Evolutionary conservation across 2,888 invertebrate genomes (phyloP).

Genomic region (Agrotis clavis): DNA sequence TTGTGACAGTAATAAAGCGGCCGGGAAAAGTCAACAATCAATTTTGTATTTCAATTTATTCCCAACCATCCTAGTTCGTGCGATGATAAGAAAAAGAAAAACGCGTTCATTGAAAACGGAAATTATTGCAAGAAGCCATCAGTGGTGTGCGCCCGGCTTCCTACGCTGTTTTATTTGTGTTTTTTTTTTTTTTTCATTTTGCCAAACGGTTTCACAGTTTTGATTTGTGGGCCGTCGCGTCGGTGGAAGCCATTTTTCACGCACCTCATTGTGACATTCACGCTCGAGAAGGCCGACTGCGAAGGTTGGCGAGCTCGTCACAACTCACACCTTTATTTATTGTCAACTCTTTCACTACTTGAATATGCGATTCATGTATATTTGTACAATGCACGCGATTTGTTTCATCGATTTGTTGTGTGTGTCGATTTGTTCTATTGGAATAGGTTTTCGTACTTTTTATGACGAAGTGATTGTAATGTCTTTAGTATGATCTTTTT

Average conservation of each 20-base stretch:
- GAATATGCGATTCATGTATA: constrained; percentile 69
- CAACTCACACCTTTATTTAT: constrained; percentile 77
- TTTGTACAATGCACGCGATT: constrained; percentile 55
- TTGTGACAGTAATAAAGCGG: constrained; percentile 91
- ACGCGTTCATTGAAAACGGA: constrained; percentile 90
- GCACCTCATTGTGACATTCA: constrained; percentile 83
- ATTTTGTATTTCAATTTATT: constrained; percentile 92
- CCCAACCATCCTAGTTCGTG: constrained; percentile 90
- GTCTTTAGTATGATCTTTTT: not conserved
- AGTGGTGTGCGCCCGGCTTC: constrained; percentile 86
- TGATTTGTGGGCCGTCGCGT: constrained; percentile 85
- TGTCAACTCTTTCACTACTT: constrained; percentile 64
- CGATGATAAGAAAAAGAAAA: constrained; percentile 91
- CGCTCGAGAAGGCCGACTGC: constrained; percentile 74
- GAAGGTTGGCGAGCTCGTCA: constrained; percentile 75
- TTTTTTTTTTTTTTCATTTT: constrained; percentile 75
- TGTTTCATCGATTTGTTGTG: constrained; percentile 50
- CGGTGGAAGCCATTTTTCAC: constrained; percentile 83
- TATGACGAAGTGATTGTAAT: not conserved
- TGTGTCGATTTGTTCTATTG: constrained; percentile 3
- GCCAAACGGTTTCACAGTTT: constrained; percentile 80
- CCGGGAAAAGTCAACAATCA: constrained; percentile 91
- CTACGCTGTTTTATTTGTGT: constrained; percentile 75
- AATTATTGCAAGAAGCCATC: constrained; percentile 91
- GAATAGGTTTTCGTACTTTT: not conserved